Conservation (phyloP, 2,113 vertebrate species). For the Lates calcarifer region DNA sequence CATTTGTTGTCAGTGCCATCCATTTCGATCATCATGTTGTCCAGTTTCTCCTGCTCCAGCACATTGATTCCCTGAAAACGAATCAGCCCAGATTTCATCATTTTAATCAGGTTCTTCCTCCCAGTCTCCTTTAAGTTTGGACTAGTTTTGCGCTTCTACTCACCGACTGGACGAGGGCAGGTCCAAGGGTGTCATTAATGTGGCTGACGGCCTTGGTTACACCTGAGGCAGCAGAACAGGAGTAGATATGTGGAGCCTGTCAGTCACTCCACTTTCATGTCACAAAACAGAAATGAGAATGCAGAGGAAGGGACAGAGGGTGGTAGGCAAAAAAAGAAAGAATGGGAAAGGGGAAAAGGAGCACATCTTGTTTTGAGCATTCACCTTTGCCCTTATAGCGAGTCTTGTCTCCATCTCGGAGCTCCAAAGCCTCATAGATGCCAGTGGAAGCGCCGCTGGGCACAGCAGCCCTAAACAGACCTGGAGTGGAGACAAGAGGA, state of each 20-base stretch:
- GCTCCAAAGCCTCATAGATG: conserved; percentile 93
- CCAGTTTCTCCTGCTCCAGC: conserved; percentile 92
- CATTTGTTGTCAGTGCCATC: conserved; percentile 96
- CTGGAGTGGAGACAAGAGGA: conserved; percentile 72
- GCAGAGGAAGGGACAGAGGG: conserved; percentile 17
- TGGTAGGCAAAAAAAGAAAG: background rate
- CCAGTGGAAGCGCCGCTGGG: conserved; percentile 94
- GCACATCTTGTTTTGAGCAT: background rate
- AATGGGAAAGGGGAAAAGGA: background rate
- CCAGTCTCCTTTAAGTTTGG: background rate
- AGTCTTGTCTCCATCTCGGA: conserved; percentile 92
- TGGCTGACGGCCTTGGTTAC: conserved; percentile 93
- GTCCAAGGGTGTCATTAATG: conserved; percentile 92
- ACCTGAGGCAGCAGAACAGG: conserved; percentile 78
- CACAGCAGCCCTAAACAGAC: conserved; percentile 92
- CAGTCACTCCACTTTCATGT: background rate
- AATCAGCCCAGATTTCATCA: background rate
- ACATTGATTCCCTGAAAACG: conserved; percentile 88
- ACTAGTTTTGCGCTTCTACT: conserved; percentile 64
- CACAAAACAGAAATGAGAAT: background rate
- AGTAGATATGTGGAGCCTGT: background rate
- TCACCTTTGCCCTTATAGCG: conserved; percentile 95
- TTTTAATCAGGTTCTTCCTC: background rate
- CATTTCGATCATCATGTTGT: conserved; percentile 92
- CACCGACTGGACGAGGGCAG: conserved; percentile 90